These are phyloP conservation scores for Ichneumoninae sp. DNA, from an alignment of 2,888 invertebrate species.

Conservation along the genomic window DNA sequence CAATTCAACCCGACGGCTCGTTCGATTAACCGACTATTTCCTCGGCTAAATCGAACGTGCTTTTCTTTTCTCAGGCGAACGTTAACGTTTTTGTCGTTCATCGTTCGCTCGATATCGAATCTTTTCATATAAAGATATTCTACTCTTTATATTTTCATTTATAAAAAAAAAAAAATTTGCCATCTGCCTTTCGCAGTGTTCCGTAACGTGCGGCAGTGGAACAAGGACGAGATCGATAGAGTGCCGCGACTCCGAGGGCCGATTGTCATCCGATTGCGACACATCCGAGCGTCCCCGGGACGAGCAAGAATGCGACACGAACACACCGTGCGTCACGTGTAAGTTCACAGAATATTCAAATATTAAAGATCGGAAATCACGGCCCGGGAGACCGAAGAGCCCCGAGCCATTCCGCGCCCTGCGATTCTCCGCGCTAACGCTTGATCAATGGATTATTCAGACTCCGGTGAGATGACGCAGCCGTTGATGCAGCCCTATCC, in stretches of 20 bases:
- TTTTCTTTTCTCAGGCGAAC: no score
- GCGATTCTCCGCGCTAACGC: background rate
- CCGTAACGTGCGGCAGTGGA: conserved; percentile 96
- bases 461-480: conserved; percentile 78
- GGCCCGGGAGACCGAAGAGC: conserved; percentile 1
- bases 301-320: conserved; percentile 90
- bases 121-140: background rate
- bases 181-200: conserved; percentile 88
- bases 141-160: background rate
- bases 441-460: conserved; percentile 67
- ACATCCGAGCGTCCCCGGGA: conserved; percentile 88
- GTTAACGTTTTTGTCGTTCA: no score
- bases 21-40: no score
- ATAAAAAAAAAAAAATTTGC: background rate
- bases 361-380: background rate
- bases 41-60: no score
- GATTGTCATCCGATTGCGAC: conserved; percentile 87
- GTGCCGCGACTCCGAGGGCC: conserved; percentile 87
- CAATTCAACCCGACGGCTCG: no score
- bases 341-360: conserved; percentile 67
- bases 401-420: conserved; percentile 1
- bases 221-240: conserved; percentile 92
- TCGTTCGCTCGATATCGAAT: background rate
- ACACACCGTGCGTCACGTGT: conserved; percentile 88
- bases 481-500: conserved; percentile 88